These are phyloP conservation scores for Macroramphosus scolopax DNA, from an alignment of 2,797 vertebrate genomes.

Conservation along the genomic window DNA sequence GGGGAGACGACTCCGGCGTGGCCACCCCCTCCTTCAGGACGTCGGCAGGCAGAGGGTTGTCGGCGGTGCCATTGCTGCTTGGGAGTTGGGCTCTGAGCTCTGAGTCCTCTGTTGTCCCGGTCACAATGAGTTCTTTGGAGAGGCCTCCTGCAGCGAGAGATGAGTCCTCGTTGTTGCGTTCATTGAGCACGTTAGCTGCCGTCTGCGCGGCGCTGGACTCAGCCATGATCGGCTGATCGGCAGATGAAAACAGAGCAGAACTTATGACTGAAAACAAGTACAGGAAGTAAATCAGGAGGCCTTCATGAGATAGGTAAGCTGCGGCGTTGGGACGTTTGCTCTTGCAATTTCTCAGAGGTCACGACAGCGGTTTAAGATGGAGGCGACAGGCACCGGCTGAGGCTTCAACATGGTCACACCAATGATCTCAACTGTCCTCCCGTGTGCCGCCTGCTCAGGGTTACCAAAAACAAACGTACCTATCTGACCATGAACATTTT, in stretches of 20 bases:
- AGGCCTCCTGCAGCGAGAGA: not conserved
- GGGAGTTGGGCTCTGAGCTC: not conserved
- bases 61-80: not conserved
- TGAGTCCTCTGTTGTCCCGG: not conserved
- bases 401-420: no score
- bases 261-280: no score
- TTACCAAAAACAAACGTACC: no score
- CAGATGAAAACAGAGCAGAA: not conserved
- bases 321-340: no score
- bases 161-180: conserved; percentile 8
- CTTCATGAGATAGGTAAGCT: no score
- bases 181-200: conserved; percentile 12
- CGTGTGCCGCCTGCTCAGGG: no score
- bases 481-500: no score
- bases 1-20: not conserved
- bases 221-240: conserved; percentile 53
- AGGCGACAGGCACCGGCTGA: no score
- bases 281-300: no score
- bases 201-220: conserved; percentile 38
- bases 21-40: conserved; percentile 19
- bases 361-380: no score
- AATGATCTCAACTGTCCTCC: no score
- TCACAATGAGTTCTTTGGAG: conserved; percentile 24
- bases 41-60: not conserved
- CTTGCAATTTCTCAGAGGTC: no score